Conservation (phyloP, 1,140 invertebrate species). For the Batillaria attramentaria region DNA sequence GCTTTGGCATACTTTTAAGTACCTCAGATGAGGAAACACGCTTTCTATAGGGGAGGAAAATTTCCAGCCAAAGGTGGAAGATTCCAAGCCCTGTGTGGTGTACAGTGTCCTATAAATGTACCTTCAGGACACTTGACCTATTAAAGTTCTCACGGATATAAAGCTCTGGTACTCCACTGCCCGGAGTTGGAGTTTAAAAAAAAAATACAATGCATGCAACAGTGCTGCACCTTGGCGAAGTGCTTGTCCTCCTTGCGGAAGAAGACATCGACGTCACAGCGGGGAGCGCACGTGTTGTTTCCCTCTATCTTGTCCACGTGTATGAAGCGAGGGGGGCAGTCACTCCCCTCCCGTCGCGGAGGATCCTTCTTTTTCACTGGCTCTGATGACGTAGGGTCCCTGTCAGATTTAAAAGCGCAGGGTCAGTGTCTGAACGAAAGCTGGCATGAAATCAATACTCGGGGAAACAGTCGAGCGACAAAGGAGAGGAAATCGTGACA, state of each 20-base stretch:
- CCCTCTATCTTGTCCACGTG: slow-evolving; percentile 61
- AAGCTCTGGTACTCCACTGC: not conserved
- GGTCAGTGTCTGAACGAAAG: too few species aligned
- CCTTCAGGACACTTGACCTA: not conserved
- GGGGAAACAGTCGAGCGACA: too few species aligned
- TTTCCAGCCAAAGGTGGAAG: too few species aligned
- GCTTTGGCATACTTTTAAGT: too few species aligned
- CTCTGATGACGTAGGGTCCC: slow-evolving; percentile 1
- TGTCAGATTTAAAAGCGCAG: too few species aligned
- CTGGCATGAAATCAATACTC: too few species aligned
- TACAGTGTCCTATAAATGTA: not conserved
- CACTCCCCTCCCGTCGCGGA: not conserved
- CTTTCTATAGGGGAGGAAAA: too few species aligned
- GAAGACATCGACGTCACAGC: slow-evolving; percentile 67
- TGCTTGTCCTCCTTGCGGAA: slow-evolving; percentile 73
- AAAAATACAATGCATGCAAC: not conserved
- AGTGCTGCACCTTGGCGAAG: slow-evolving; percentile 71
- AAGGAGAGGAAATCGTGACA: too few species aligned
- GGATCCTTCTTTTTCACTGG: slow-evolving; percentile 7
- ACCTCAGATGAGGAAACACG: too few species aligned
- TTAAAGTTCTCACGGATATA: not conserved
- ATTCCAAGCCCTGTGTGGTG: not conserved
- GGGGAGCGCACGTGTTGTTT: slow-evolving; percentile 68
- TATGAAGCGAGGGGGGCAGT: slow-evolving; percentile 64
- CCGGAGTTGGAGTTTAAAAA: not conserved